A percentile compares a stretch with the other conserved stretches of the same genome.
phyloP scores from a whole-genome alignment of 2,113 vertebrate species.

The Dicentrarchus labrax region DNA sequence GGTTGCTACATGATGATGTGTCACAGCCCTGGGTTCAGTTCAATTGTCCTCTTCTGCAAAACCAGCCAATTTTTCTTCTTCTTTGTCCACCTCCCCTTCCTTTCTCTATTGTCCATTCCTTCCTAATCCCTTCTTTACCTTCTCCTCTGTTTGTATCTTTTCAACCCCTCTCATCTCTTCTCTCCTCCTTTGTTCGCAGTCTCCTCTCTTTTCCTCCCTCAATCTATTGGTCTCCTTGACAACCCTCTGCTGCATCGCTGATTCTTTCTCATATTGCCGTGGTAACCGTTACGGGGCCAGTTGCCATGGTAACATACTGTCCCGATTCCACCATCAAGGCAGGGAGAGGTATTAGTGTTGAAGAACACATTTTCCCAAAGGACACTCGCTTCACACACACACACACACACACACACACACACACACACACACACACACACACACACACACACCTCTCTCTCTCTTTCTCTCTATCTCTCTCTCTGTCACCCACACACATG shows the following conservation, averaged over 20 bases:
- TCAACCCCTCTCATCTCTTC: neutral
- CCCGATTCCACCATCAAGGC: constrained; percentile 82
- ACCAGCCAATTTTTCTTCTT: neutral
- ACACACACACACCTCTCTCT: neutral
- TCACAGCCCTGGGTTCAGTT: constrained; percentile 2
- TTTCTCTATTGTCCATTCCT: neutral
- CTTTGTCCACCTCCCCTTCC: neutral
- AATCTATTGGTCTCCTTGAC: constrained; percentile 74
- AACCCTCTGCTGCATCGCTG: constrained; percentile 73
- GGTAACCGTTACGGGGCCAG: constrained; percentile 65
- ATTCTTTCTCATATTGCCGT: constrained; percentile 68
- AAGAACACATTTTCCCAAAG: constrained; percentile 59
- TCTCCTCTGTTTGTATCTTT: neutral
- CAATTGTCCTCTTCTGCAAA: neutral
- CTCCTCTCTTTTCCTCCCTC: constrained; percentile 31
- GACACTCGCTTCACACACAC: constrained; percentile 17
- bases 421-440: neutral
- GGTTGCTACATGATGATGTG: neutral
- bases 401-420: neutral
- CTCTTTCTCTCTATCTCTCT: neutral
- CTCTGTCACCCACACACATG: neutral
- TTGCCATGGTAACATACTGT: constrained; percentile 79
- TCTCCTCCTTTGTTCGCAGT: constrained; percentile 49
- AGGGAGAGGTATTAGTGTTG: constrained; percentile 71
- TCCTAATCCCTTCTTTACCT: neutral